Percentiles rank a stretch among this genome's conserved stretches.
These are phyloP conservation scores for Galagoides demidoff DNA, from an alignment of 2,797 vertebrate species.

Conservation along the genomic window DNA sequence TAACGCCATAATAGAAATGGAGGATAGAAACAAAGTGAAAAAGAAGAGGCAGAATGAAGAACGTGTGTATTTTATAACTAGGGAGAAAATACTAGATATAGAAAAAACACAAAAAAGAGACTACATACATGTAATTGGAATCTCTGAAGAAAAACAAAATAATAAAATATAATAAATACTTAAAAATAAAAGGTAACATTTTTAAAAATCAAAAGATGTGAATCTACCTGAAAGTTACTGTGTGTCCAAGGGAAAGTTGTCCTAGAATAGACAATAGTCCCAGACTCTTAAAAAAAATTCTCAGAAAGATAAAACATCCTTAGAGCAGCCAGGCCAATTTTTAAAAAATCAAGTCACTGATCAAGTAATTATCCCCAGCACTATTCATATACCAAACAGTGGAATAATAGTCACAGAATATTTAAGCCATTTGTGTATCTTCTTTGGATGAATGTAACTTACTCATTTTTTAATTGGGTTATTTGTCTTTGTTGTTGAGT, in stretches of 20 bases:
- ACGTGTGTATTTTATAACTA: neutral
- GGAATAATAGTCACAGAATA: neutral
- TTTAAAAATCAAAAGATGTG: slow-evolving; percentile 35
- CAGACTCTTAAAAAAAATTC: slow-evolving; percentile 48
- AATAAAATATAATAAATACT: neutral
- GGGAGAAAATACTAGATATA: slow-evolving; percentile 15
- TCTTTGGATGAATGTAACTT: neutral
- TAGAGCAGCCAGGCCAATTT: neutral
- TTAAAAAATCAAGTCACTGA: neutral
- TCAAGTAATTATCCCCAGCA: neutral
- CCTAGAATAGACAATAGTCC: neutral
- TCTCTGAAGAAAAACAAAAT: slow-evolving; percentile 35
- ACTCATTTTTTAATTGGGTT: neutral
- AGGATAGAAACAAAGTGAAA: neutral
- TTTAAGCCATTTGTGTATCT: neutral
- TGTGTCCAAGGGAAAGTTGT: neutral
- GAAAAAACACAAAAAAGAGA: neutral
- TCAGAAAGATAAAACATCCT: neutral
- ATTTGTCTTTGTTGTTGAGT: neutral
- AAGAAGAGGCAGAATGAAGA: neutral
- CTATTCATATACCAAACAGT: neutral
- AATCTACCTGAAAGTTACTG: neutral
- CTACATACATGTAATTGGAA: slow-evolving; percentile 20
- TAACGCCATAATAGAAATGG: neutral
- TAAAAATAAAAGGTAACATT: slow-evolving; percentile 19